phyloP scores from a whole-genome alignment of 2,888 invertebrate species.

The Tetheella fluctuosa region DNA sequence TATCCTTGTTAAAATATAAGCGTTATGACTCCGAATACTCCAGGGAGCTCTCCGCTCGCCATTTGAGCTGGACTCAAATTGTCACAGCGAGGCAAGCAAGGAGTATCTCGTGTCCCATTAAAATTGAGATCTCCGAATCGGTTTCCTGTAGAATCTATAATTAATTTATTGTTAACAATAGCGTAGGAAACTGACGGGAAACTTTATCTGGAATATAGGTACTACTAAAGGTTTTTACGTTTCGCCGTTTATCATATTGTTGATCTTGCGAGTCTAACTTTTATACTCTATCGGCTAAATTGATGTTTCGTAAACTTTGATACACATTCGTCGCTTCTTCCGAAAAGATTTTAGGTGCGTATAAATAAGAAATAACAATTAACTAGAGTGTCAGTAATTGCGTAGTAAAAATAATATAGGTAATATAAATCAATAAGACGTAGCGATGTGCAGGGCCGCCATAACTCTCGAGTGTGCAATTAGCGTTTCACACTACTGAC shows the following conservation, averaged over 20 bases:
- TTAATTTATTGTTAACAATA: slow-evolving; percentile 83
- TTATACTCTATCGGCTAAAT: neutral
- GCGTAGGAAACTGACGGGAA: slow-evolving; percentile 75
- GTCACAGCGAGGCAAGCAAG: slow-evolving; percentile 76
- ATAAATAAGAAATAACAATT: neutral
- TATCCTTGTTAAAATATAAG: slow-evolving; percentile 53
- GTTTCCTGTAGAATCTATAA: slow-evolving; percentile 83
- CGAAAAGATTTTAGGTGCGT: neutral
- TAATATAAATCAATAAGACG: slow-evolving; percentile 39
- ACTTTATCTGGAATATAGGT: slow-evolving; percentile 73
- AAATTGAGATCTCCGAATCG: slow-evolving; percentile 82
- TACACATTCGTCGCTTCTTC: neutral
- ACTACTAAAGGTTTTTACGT: slow-evolving; percentile 42
- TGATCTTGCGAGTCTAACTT: slow-evolving; percentile 18
- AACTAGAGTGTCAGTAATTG: neutral
- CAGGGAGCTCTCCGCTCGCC: slow-evolving; percentile 72
- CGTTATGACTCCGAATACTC: slow-evolving; percentile 47
- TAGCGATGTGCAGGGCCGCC: slow-evolving; percentile 58
- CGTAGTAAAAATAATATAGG: slow-evolving; percentile 11
- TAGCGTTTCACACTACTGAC: slow-evolving; percentile 83
- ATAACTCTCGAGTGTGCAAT: slow-evolving; percentile 70
- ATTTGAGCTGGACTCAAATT: slow-evolving; percentile 83
- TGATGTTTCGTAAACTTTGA: neutral
- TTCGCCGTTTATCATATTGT: slow-evolving; percentile 64
- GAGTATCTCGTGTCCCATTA: slow-evolving; percentile 71